Base-by-base conservation (phyloP, 2,113 vertebrate species). In the Oryzias celebensis region DNA sequence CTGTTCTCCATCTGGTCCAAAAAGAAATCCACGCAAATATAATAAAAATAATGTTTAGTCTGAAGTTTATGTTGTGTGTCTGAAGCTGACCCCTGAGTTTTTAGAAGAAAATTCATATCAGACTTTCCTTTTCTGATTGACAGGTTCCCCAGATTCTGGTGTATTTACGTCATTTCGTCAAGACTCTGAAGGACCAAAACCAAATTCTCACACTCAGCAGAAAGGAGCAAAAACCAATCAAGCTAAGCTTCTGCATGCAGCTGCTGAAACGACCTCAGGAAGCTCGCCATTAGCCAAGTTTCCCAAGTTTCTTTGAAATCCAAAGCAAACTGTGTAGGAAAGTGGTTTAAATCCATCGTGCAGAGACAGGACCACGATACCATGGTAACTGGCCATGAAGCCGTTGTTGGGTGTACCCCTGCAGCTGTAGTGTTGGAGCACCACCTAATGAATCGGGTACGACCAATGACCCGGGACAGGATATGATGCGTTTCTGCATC, bases 401-500 rank as follows among this genome's bases (percentile, higher is more conserved):
- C 14, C 23, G 77, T 82, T 71, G 74, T 53, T 70, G 78, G 83
- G 78, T 15, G 77, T 68, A 68, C 62, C 75, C 42, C 20, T 65
- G n/a, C 83, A 83, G 84, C 81, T 87, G 78, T 69, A 77, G 68
- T 68, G 62, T 36, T 72, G 56, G 51, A 44, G 70, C 46, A 45
- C 62, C 61, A 77, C 80, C 77, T 83, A 85, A 90, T 87, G 84
- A 85, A 71, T 71, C 60, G 62, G 43, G 75, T 73, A 59, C 80
- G 72, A 85, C 80, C 67, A 68, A 79, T 78, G 88, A 89, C 85
- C 85, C 68, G 36, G 80, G 63, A 82, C 87, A 90, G 88, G 87
- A 91, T 88, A 87, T 91, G 89, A 88, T 87, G 83, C 64, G 65
- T 85, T 84, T 83, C 80, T 86, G 73, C 74, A 83, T 84, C 83